A percentile compares a stretch with the other conserved stretches of the same genome.
These are phyloP conservation scores for Melangyna quadrimaculata DNA, from an alignment of 2,888 invertebrate genomes.

Conservation along the genomic window DNA sequence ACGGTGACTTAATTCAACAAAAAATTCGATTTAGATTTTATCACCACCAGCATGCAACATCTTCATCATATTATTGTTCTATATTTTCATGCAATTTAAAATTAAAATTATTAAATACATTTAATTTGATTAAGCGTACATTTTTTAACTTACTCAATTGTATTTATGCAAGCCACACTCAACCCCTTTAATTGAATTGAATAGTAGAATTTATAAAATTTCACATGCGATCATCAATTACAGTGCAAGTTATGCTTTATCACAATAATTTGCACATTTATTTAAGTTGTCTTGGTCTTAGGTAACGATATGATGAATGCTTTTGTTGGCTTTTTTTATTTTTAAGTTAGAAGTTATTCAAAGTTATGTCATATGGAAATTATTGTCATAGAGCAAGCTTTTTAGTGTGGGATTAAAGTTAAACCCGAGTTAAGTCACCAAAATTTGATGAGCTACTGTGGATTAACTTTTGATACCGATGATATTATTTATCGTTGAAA, in stretches of 20 bases:
- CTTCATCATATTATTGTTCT: not conserved
- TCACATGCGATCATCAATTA: conserved; percentile 1
- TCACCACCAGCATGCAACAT: too few species aligned
- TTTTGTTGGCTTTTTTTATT: not conserved
- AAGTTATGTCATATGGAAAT: too few species aligned
- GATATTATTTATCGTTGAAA: too few species aligned
- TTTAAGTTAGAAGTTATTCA: not conserved
- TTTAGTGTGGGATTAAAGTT: too few species aligned
- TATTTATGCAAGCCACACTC: conserved; percentile 12
- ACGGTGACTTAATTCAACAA: too few species aligned
- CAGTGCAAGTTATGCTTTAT: not conserved
- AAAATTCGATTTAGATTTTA: not conserved
- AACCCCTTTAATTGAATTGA: conserved; percentile 26
- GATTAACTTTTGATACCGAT: too few species aligned
- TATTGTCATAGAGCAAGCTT: too few species aligned
- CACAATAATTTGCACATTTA: not conserved
- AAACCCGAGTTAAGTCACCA: too few species aligned
- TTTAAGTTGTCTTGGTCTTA: not conserved
- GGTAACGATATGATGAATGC: not conserved
- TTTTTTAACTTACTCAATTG: conserved; percentile 13
- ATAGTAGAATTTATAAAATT: not conserved
- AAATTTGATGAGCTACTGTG: too few species aligned
- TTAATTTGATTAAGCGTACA: conserved; percentile 27
- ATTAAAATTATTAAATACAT: not conserved
- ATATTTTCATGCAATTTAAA: not conserved